Conservation (phyloP, 2,797 vertebrate species). For the Pangasius macronema region DNA sequence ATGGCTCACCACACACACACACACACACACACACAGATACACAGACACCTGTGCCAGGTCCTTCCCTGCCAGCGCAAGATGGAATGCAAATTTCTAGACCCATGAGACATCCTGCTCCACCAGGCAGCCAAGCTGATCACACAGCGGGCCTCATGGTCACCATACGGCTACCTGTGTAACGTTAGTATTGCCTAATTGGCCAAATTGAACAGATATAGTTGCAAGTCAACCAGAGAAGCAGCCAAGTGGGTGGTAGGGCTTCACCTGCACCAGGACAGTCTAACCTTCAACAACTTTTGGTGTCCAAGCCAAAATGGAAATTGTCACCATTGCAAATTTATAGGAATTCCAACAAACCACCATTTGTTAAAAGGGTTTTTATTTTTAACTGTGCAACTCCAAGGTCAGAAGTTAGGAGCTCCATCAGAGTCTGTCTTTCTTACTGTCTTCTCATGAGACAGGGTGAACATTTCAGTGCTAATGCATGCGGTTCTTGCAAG, state of each 20-base stretch:
- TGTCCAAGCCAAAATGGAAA: neutral
- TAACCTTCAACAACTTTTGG: neutral
- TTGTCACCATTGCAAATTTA: neutral
- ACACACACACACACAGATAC: conserved; percentile 22
- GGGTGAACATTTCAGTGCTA: neutral
- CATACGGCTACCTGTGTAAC: conserved; percentile 62
- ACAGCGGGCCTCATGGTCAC: conserved; percentile 55
- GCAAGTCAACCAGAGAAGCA: conserved; percentile 49
- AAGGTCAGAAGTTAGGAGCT: neutral
- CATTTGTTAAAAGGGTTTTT: neutral
- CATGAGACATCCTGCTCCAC: conserved; percentile 54
- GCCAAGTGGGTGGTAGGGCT: neutral
- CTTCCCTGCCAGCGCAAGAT: conserved; percentile 58
- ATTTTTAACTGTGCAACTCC: neutral
- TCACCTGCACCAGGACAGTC: neutral
- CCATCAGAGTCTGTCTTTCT: neutral
- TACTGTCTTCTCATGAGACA: neutral
- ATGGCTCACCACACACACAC: conserved; percentile 30
- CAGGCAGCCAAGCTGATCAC: conserved; percentile 50
- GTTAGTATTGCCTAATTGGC: conserved; percentile 60
- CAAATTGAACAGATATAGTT: conserved; percentile 48
- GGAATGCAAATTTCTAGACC: conserved; percentile 61
- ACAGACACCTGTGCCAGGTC: conserved; percentile 66
- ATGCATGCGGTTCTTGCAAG: neutral
- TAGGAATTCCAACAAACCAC: neutral